phyloP scores from a whole-genome alignment of 2,888 invertebrate genomes.

The Brachylomia viminalis region DNA sequence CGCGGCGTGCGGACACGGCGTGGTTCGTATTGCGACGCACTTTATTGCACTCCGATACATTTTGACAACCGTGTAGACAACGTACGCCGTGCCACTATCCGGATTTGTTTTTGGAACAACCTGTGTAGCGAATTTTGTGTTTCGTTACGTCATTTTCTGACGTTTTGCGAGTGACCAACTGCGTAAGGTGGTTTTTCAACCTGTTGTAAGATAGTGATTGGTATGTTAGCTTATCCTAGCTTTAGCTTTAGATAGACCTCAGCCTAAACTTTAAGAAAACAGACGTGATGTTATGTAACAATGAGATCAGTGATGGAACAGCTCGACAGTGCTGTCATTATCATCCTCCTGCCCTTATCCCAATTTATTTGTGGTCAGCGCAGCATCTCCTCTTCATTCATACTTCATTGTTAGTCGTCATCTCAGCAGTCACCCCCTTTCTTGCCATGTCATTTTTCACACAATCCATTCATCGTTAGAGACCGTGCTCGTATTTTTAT shows the following conservation, averaged over 20 bases:
- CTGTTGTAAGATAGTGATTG: not conserved
- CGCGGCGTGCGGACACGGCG: constrained; percentile 80
- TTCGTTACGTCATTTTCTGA: constrained; percentile 14
- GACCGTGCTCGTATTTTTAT: not conserved
- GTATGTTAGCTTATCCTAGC: not conserved
- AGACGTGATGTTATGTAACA: not conserved
- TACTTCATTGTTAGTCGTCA: not conserved
- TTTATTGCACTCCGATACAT: constrained; percentile 81
- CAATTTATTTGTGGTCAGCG: not conserved
- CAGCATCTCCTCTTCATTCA: not conserved
- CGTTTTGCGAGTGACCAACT: not conserved
- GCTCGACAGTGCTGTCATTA: not conserved
- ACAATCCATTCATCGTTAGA: not conserved
- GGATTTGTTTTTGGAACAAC: constrained; percentile 62
- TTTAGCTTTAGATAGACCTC: no score
- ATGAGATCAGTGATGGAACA: not conserved
- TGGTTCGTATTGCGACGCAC: constrained; percentile 79
- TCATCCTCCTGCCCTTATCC: no score
- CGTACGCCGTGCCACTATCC: constrained; percentile 48
- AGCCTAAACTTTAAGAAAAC: not conserved
- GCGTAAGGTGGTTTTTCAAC: not conserved
- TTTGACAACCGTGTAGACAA: constrained; percentile 78
- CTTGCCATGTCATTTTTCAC: not conserved
- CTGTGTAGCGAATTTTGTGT: constrained; percentile 43
- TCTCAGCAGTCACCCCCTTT: not conserved